Base-by-base conservation (phyloP, 2,113 vertebrate species). In the Nyctibius bracteatus region DNA sequence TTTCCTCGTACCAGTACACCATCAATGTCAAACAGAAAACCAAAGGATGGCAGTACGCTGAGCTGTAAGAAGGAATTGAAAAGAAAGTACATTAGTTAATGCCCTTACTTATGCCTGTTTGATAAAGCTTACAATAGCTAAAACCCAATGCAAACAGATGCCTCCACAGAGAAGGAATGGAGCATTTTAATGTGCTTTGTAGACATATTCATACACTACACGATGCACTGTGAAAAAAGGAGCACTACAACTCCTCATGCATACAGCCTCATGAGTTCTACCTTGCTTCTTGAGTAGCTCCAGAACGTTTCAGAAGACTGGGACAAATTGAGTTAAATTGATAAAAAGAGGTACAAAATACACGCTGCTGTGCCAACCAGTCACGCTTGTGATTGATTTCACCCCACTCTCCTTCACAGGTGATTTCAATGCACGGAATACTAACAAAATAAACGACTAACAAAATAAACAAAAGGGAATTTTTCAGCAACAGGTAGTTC, bases 11-110 rank as follows among this genome's bases (percentile, higher is more conserved):
- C 98, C 65, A 99, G 94, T 6, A 99, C 99, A 1, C 99, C 99
- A 9, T 99, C 99, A 9, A 99, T 98, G 49, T 99, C 99, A 27
- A 99, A 98, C 30, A 99, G 98, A 66, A 99, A 86, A 2, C 99
- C 99, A 22, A 97, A 99, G 87, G 98, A 97, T 2, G 99, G 98
- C 94, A 98, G 98, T 6, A 65, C 0, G 4, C 41, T 87, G 80
- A 72, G 63, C 97, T 97, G 92, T 3, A 31, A 88, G 68, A 44
- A 72, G 14, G 49, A 59, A 41, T 47, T 43, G n/a, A 24, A 54
- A 80, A 44, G 49, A 59, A 62, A 75, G 37, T 3, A 1, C 10
- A 2, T 63, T 20, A 51, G 27, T 67, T 68, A 85, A 46, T 46
- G 25, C 28, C 37, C 47, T 14, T 17, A 12, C 23, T 33, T 61